Percentiles rank a stretch among this genome's conserved stretches.
Conservation (phyloP, 2,888 invertebrate species). For the Tipula helvola region DNA sequence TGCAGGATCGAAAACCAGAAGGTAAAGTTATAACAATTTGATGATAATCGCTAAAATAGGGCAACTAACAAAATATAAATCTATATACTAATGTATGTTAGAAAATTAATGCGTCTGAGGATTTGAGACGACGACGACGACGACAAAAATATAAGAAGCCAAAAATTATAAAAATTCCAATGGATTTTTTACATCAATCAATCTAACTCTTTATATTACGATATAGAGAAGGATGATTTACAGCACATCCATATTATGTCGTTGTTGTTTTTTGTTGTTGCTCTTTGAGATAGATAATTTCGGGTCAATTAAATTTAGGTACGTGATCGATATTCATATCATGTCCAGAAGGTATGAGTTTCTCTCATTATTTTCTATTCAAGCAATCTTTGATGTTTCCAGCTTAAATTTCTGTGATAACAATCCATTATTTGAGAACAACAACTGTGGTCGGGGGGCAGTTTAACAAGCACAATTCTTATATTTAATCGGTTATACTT, state of each 20-base stretch:
- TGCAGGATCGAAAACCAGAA: not conserved
- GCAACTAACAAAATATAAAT: not conserved
- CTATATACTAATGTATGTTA: not conserved
- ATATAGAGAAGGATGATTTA: not conserved
- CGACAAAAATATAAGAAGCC: not conserved
- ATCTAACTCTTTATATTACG: not conserved
- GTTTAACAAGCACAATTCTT: too few relatives aligned
- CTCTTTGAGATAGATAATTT: not conserved
- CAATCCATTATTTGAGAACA: too few relatives aligned
- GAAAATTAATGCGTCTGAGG: not conserved
- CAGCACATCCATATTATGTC: not conserved
- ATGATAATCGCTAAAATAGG: not conserved
- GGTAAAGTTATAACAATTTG: not conserved
- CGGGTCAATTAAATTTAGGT: not conserved
- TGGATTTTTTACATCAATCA: not conserved
- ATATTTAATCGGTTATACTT: too few relatives aligned
- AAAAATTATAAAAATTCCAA: not conserved
- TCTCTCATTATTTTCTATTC: not conserved
- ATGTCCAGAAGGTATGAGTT: not conserved
- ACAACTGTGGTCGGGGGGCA: too few relatives aligned
- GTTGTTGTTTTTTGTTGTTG: not conserved
- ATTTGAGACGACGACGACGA: not conserved
- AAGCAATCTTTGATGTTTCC: not conserved
- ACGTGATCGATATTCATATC: not conserved
- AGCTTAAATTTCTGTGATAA: too few relatives aligned